These are phyloP conservation scores for Halcyon chelicuti DNA, from an alignment of 2,797 vertebrate genomes.

Conservation along the genomic window DNA sequence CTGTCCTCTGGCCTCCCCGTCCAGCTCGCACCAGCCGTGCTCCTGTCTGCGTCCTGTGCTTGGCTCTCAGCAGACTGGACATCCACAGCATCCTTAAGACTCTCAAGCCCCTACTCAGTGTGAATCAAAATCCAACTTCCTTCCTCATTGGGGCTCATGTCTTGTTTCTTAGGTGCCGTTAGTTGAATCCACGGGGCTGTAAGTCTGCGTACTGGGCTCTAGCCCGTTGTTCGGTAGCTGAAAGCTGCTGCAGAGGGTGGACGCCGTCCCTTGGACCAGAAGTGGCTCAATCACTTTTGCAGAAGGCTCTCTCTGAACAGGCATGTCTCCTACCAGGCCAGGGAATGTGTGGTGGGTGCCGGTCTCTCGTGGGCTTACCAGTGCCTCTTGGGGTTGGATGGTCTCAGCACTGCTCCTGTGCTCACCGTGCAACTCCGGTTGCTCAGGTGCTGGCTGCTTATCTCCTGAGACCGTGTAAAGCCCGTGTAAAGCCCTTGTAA, in stretches of 20 bases:
- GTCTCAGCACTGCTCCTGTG: not conserved
- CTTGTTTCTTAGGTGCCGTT: not conserved
- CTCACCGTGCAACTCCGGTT: not conserved
- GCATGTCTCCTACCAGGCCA: not conserved
- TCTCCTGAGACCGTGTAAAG: not conserved
- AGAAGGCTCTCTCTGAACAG: not conserved
- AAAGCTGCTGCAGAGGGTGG: not conserved
- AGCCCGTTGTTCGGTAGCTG: fast-evolving
- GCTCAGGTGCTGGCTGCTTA: not conserved
- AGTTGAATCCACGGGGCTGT: not conserved
- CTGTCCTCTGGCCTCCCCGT: not conserved
- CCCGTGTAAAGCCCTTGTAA: not conserved
- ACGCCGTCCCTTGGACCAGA: not conserved
- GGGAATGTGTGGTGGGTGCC: not conserved
- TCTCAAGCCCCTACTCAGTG: not conserved
- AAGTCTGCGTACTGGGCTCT: not conserved
- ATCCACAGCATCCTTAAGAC: not conserved
- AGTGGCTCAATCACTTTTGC: not conserved
- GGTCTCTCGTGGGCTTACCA: not conserved
- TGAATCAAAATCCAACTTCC: not conserved
- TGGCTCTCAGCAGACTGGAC: not conserved
- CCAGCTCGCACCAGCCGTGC: fast-evolving
- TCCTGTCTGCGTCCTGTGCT: not conserved
- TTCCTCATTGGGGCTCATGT: not conserved
- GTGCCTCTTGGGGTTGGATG: not conserved